Evolutionary conservation across 2,888 invertebrate species (phyloP), one percentile per base, ranked within the genome.

Genomic region (Tridacna gigas): DNA sequence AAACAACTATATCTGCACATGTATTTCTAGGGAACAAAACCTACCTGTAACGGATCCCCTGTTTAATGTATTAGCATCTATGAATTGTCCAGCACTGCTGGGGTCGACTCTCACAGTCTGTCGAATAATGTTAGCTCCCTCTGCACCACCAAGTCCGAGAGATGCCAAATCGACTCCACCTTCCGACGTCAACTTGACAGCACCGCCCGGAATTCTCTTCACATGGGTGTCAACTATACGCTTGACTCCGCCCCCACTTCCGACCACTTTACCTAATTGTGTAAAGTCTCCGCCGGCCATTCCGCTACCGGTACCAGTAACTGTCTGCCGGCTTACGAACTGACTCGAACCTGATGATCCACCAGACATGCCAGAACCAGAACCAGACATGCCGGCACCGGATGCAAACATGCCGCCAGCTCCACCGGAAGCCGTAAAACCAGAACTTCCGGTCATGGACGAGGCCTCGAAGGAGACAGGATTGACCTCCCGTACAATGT

Each of bases 191-290:
- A 87, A 77, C 28, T 82, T 69, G n/a, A 83, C 80, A 15, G 63
- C 69, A 12, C 87, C 83, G 3, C 77, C 82, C 37, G 87, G 87
- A 45, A 87, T 69, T 71, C 84, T 67, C 73, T 84, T 87, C 28
- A 87, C 73, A 56, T 87, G 84, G 20, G 87, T 87, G 73, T 87
- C 87, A 69, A 87, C 79, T 3, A 84, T 56, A 25, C 84, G 74
- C 65, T 82, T 84, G 20, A 87, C 69, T 22, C 87, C 87, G 48
- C 87, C 87, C 13, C 87, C 84, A 22, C 71, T 75, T 13, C 86
- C 87, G 11, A 75, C 80, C 0, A 83, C 87, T 47, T 80, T 78
- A 20, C 87, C 87, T 77, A 87, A 25, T 79, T 78, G 84, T 12
- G 84, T 87, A 51, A 84, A 87, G 15, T 84, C 82, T 9, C 87